Evolutionary conservation across 2,888 invertebrate genomes (phyloP), one percentile per base, ranked within the genome.

Genomic region (Lepeophtheirus nordmannii): DNA sequence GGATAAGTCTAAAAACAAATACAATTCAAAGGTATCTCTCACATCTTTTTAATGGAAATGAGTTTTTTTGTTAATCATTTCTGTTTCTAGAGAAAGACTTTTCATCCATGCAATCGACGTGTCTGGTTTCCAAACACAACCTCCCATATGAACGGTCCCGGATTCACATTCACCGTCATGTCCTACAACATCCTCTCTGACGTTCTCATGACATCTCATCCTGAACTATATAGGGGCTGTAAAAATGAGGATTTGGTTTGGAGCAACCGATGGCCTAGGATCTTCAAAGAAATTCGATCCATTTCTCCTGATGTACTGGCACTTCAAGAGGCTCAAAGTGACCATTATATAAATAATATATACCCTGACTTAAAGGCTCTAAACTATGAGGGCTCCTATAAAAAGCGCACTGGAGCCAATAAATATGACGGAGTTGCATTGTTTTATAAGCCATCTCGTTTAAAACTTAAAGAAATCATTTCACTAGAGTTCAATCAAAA

Each of bases 181-280:
- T 86, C 86, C 0, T 94, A 91, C 75, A 94, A 96, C 75, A 85
- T 94, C 38, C 77, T 94, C 67, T 86, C 92, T 0, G 93, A 93
- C 76, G 82, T 84, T 71, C 78, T 93, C 57, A 73, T 93, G 65
- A 81, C 85, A 69, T 78, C 80, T 69, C 88, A 93, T 73, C 76
- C 80, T 0, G 79, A 86, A 72, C 76, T 94, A 14, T 94, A 94
- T 73, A 76, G 74, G 22, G 22, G 58, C 0, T 85, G 86, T 71
- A 74, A 81, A 40, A 74, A 77, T 9, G 69, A 74, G 0, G 78
- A 80, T 67, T 77, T 94, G 1, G 75, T 78, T 14, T 93, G 93
- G 91, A 77, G 82, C 14, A 76, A 79, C 58, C 80, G 94, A 61
- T 82, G 80, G 72, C 71, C 74, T 12, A 77, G 79, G 62, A 71